Percentiles rank a stretch among this genome's conserved stretches.
phyloP scores from a whole-genome alignment of 2,888 invertebrate species.

The Electrophaes corylata region DNA sequence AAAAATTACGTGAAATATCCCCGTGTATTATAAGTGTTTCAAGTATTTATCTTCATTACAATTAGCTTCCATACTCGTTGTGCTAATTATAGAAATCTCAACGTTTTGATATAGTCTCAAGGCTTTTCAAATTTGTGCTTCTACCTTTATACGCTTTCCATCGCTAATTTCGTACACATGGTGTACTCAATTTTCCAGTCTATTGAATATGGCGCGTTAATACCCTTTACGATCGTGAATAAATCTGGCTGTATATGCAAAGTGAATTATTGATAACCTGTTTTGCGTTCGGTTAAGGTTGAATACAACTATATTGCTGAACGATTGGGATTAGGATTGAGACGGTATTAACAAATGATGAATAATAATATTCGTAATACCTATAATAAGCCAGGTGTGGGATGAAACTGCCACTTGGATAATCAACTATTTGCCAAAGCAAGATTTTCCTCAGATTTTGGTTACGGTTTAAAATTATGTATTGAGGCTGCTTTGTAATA shows the following conservation, averaged over 20 bases:
- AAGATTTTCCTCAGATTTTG: too few relatives aligned
- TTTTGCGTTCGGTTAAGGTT: conserved; percentile 23
- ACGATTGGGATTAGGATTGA: conserved; percentile 2
- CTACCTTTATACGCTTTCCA: not conserved
- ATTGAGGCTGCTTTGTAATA: too few relatives aligned
- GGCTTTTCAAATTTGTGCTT: not conserved
- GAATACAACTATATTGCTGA: conserved; percentile 5
- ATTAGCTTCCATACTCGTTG: too few relatives aligned
- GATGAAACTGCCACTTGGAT: not conserved
- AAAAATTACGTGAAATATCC: too few relatives aligned
- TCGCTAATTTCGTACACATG: conserved; percentile 53
- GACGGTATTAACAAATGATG: not conserved
- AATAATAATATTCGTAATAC: not conserved
- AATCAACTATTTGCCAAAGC: too few relatives aligned
- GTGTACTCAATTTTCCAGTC: conserved; percentile 55
- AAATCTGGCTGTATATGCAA: conserved; percentile 43
- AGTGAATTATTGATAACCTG: conserved; percentile 47
- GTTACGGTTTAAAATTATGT: too few relatives aligned
- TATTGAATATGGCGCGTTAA: conserved; percentile 54
- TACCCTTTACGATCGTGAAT: conserved; percentile 48
- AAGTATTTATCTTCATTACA: too few relatives aligned
- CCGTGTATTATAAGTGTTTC: too few relatives aligned
- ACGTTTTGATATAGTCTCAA: too few relatives aligned
- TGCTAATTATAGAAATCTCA: too few relatives aligned
- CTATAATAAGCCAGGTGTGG: not conserved